phyloP scores from a whole-genome alignment of 2,888 invertebrate genomes.

The Latrodectus hesperus region DNA sequence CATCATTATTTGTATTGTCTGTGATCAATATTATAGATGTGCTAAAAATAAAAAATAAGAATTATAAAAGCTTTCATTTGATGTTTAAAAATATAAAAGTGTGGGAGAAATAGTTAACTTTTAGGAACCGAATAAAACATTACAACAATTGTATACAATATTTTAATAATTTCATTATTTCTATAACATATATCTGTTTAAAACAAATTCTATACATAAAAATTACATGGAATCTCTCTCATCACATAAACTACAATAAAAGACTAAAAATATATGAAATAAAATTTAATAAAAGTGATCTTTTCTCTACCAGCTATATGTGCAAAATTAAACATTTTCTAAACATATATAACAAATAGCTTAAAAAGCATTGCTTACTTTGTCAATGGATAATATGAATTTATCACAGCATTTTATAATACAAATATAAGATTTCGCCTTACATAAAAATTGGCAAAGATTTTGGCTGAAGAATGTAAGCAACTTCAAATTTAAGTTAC shows the following conservation, averaged over 20 bases:
- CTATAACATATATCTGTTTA: slow-evolving; percentile 60
- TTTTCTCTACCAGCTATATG: slow-evolving; percentile 20
- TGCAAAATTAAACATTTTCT: slow-evolving; percentile 45
- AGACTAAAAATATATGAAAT: slow-evolving; percentile 58
- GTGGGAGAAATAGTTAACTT: too few species aligned
- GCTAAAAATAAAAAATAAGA: too few species aligned
- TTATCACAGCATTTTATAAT: slow-evolving; percentile 55
- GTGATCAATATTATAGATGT: too few species aligned
- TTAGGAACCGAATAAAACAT: neutral
- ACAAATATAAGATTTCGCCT: slow-evolving; percentile 37
- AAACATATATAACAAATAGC: slow-evolving; percentile 56
- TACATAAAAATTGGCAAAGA: slow-evolving; percentile 29
- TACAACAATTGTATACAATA: slow-evolving; percentile 39
- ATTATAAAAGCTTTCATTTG: too few species aligned
- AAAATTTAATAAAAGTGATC: slow-evolving; percentile 40
- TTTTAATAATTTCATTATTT: slow-evolving; percentile 55
- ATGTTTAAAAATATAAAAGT: too few species aligned
- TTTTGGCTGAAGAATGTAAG: slow-evolving; percentile 27
- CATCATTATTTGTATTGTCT: too few species aligned
- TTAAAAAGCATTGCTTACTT: slow-evolving; percentile 59
- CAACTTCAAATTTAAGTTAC: too few species aligned
- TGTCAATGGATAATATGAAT: slow-evolving; percentile 36
- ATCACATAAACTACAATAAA: slow-evolving; percentile 65
- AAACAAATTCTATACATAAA: slow-evolving; percentile 53
- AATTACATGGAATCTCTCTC: slow-evolving; percentile 57